Conservation (phyloP, 2,113 vertebrate species). For the Corythornis madagascariensis region DNA sequence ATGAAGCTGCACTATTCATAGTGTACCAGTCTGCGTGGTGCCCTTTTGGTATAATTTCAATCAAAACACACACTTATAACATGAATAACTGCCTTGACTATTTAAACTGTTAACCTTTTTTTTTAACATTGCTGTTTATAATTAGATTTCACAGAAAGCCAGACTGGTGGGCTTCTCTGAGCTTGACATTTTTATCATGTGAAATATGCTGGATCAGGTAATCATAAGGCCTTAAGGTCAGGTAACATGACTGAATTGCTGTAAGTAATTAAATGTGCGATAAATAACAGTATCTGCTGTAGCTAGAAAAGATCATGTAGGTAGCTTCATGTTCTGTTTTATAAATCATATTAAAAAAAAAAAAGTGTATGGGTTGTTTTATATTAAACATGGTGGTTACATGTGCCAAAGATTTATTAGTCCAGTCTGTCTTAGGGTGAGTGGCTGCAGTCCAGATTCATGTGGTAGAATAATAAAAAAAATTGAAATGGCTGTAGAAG, state of each 20-base stretch:
- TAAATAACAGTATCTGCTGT: conserved; percentile 39
- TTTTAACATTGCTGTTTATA: conserved; percentile 10
- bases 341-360: conserved; percentile 59
- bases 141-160: conserved; percentile 53
- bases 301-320: conserved; percentile 39
- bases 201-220: conserved; percentile 55
- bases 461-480: conserved; percentile 63
- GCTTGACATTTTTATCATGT: conserved; percentile 46
- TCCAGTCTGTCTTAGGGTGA: conserved; percentile 57
- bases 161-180: background rate
- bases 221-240: conserved; percentile 50
- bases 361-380: conserved; percentile 22
- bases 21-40: background rate
- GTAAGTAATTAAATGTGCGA: conserved; percentile 40
- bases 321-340: conserved; percentile 60
- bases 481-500: conserved; percentile 47
- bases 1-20: background rate
- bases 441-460: conserved; percentile 67
- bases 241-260: conserved; percentile 46
- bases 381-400: conserved; percentile 57
- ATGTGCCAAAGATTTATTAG: conserved; percentile 71
- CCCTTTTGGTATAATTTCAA: background rate
- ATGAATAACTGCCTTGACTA: background rate
- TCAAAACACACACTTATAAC: background rate
- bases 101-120: conserved; percentile 7